phyloP scores from a whole-genome alignment of 2,113 vertebrate genomes.

The Chloropsis hardwickii region DNA sequence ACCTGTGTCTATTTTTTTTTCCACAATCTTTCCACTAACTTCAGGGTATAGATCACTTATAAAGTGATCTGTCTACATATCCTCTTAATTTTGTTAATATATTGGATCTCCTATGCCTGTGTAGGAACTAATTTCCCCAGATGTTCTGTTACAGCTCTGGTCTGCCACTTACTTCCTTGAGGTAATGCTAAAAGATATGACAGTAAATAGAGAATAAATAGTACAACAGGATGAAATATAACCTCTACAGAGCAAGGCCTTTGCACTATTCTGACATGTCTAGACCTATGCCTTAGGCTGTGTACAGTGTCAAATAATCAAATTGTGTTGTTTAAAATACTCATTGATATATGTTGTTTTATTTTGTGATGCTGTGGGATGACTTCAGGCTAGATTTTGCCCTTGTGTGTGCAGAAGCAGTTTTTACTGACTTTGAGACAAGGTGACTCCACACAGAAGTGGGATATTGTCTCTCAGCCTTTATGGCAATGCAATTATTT shows the following conservation, averaged over 20 bases:
- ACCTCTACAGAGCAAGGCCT: background rate
- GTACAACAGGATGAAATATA: background rate
- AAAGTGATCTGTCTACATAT: background rate
- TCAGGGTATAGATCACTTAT: background rate
- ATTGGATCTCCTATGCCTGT: background rate
- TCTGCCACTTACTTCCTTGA: background rate
- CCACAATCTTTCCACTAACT: background rate
- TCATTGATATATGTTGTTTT: slow-evolving; percentile 21
- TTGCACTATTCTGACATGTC: background rate
- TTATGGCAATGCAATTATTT: slow-evolving; percentile 40
- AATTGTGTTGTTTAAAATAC: slow-evolving; percentile 14
- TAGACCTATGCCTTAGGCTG: background rate
- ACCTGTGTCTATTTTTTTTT: background rate
- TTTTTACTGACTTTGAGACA: slow-evolving; percentile 28
- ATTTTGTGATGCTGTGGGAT: slow-evolving; percentile 23
- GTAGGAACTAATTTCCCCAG: background rate
- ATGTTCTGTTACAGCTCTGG: background rate
- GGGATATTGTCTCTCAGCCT: background rate
- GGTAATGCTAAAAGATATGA: background rate
- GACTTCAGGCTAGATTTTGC: slow-evolving; percentile 30
- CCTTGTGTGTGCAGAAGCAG: background rate
- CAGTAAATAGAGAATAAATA: background rate
- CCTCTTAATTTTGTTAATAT: background rate
- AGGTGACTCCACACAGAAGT: slow-evolving; percentile 12
- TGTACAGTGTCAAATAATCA: slow-evolving; percentile 3